Base-by-base conservation (phyloP, 2,888 invertebrate species). In the Campaea margaritaria region DNA sequence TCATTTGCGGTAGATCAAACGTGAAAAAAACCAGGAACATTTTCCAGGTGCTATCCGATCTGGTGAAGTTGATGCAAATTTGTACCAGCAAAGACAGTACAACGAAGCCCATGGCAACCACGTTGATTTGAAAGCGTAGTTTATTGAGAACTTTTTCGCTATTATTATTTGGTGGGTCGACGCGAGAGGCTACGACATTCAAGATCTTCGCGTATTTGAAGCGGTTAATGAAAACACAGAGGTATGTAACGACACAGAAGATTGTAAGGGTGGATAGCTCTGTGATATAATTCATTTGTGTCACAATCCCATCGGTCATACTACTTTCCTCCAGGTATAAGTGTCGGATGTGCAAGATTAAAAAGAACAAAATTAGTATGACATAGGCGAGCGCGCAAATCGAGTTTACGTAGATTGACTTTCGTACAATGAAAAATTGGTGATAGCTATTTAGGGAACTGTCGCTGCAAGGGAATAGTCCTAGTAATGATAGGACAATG, bases 211-310 rank as follows among this genome's bases (percentile, higher is more conserved):
- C 69, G 56, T 83, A 86, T 16, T 62, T 80, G 11, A 55, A 65
- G 31, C 88, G 78, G 65, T 87, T 76, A 2, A 68, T 38, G 64
- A 80, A 87, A 3, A 82, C 72, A 39, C 75, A 74, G 0, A 79
- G 57, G 57, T 89, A 91, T 1, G 78, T 72, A 0, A 80, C 65
- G 0, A 79, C 2, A 27, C 81, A 80, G 39, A 82, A 79, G 0
- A 76, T 12, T 0, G 76, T 54, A 0, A 85, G 64, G 15, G 58
- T 64, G 9, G 78, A 59, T 2, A 87, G 47, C 66, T 91, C 90
- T 2, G 85, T 46, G 1, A 85, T 69, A 44, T 89, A 89, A 65
- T 91, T 91, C 45, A 85, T 70, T 72, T 86, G 75, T 7, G 87
- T 85, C 62, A 85, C 68, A 0, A 83, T 53, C 15, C 73, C 82